phyloP scores from a whole-genome alignment of 2,888 invertebrate genomes.

The Aspidiotus rigidus region DNA sequence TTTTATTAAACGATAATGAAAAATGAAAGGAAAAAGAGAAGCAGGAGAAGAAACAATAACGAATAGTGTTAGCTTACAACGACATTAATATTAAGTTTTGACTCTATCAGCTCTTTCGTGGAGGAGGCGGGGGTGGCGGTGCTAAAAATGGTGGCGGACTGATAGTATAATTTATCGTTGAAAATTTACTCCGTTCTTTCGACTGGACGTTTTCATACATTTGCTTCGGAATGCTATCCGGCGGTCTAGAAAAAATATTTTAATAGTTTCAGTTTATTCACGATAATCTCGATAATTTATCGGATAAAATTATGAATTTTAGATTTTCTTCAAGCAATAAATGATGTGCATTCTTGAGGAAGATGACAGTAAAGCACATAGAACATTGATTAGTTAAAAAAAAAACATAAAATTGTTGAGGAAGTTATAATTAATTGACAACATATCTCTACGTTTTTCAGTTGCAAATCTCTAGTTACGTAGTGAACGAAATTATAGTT shows the following conservation, averaged over 20 bases:
- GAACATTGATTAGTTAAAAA: not conserved
- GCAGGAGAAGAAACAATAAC: not conserved
- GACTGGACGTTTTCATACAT: constrained; percentile 49
- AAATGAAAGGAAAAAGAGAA: not conserved
- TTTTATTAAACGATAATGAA: not conserved
- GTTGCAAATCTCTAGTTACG: too few relatives aligned
- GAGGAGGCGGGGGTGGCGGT: constrained; percentile 38
- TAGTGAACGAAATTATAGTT: too few relatives aligned
- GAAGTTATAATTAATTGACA: too few relatives aligned
- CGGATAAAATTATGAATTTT: too few relatives aligned
- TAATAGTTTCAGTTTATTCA: not conserved
- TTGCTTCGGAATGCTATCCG: constrained; percentile 48
- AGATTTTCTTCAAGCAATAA: not conserved
- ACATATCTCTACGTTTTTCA: too few relatives aligned
- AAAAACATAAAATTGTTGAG: too few relatives aligned
- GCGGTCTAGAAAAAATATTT: constrained; percentile 44
- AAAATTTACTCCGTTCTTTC: constrained; percentile 41
- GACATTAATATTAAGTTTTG: not conserved
- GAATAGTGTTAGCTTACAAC: not conserved
- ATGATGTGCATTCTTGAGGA: not conserved
- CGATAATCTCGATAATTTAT: too few relatives aligned
- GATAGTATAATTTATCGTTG: constrained; percentile 35
- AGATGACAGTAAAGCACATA: not conserved
- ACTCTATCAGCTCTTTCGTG: constrained; percentile 21
- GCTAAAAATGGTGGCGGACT: constrained; percentile 37